These are phyloP conservation scores for Aselliscus stoliczkanus DNA, from an alignment of 2,797 vertebrate species.

Conservation along the genomic window DNA sequence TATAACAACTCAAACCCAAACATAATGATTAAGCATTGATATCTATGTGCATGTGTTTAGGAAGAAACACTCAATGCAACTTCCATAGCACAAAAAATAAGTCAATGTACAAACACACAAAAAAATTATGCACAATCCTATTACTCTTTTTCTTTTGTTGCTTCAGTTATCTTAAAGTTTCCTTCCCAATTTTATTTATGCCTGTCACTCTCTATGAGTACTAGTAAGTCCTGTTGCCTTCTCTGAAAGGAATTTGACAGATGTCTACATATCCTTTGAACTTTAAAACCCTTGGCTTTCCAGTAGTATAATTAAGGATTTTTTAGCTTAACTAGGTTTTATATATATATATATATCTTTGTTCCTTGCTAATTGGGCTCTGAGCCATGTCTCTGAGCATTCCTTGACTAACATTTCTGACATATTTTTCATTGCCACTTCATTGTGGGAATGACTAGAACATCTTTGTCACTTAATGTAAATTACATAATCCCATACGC, in stretches of 20 bases:
- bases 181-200: constrained; percentile 25
- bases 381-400: constrained; percentile 30
- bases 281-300: constrained; percentile 65
- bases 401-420: constrained; percentile 42
- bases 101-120: neutral
- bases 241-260: constrained; percentile 57
- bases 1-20: neutral
- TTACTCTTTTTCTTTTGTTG: neutral
- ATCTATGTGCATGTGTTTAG: neutral
- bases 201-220: neutral
- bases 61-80: neutral
- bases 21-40: neutral
- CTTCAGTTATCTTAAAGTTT: constrained; percentile 2
- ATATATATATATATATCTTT: constrained; percentile 44
- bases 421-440: neutral
- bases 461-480: neutral
- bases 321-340: constrained; percentile 56
- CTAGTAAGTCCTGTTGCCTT: neutral
- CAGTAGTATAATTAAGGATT: constrained; percentile 62
- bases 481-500: neutral
- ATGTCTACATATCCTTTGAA: constrained; percentile 63
- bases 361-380: constrained; percentile 60
- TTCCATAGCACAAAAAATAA: neutral
- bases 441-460: neutral
- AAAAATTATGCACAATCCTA: neutral